Base-by-base conservation (phyloP, 2,888 invertebrate genomes). In the Aproaerema taeniolella region DNA sequence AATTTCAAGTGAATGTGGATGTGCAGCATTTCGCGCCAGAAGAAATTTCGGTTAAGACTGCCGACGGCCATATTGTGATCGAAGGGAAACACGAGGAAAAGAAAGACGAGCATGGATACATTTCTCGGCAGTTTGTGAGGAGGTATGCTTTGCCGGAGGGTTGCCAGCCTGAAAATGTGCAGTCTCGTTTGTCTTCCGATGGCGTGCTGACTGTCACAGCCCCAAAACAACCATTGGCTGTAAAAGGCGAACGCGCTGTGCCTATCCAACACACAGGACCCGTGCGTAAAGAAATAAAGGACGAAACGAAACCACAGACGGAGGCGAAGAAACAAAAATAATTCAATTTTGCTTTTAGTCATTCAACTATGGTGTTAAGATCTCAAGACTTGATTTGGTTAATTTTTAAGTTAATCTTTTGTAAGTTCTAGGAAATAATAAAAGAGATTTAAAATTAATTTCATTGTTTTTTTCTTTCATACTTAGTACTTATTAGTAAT, bases 31-130 rank as follows among this genome's bases (percentile, higher is more conserved):
- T 94, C 54, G 68, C 89, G 4, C 94, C 94, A 0, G 90, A 91
- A 30, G 94, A 95, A 63, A 89, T 95, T 30, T 82, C 87, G 0
- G 93, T 95, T 1, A 93, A 92, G 66, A 91, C 91, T 0, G 87
- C 89, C 0, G 92, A 92, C 38, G 88, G 90, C 35, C 86, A 0
- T n/a, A n/a, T n/a, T n/a, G n/a, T n/a, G n/a, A n/a, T n/a, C n/a
- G n/a, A n/a, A n/a, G n/a, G n/a, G n/a, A 92, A 91, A 59, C 94
- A 94, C 53, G 92, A 92, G 50, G 93, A 94, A 57, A 91, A 90
- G 53, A 87, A 90, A 44, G 93, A 93, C 52, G 90, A 91, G 14
- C 91, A 92, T 53, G 93, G 93, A 0, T 91, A 82, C n/a, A n/a
- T n/a, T n/a, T n/a, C n/a, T n/a, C n/a, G n/a, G n/a, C n/a, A n/a